phyloP scores from a whole-genome alignment of 2,113 vertebrate species.

The Lycaon pictus region DNA sequence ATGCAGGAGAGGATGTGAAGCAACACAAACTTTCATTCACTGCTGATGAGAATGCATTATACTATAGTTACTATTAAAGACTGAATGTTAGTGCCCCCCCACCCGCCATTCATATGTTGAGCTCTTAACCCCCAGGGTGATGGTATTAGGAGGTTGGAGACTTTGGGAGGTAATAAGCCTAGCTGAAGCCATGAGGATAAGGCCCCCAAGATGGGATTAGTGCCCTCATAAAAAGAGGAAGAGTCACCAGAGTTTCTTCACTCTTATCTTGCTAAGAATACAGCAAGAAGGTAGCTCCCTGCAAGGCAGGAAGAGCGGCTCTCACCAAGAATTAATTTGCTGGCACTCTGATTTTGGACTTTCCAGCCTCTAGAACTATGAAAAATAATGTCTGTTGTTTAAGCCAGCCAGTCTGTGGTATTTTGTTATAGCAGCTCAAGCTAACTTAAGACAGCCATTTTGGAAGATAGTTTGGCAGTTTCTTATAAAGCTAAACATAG shows the following conservation, averaged over 20 bases:
- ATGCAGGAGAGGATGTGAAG: background rate
- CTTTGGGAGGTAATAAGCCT: background rate
- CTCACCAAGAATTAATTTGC: constrained; percentile 1
- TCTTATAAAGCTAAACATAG: background rate
- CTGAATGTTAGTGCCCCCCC: background rate
- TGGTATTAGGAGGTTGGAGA: background rate
- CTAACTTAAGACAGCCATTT: background rate
- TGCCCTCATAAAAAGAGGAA: background rate
- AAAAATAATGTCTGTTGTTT: constrained; percentile 10
- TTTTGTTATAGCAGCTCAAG: background rate
- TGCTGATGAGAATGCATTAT: background rate
- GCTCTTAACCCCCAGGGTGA: background rate
- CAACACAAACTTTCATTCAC: background rate
- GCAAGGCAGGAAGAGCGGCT: background rate
- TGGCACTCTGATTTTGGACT: background rate
- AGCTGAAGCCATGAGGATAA: background rate
- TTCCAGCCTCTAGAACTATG: background rate
- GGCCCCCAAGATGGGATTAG: background rate
- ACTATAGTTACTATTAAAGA: background rate
- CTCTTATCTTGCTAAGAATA: background rate
- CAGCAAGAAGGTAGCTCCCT: background rate
- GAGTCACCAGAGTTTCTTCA: background rate
- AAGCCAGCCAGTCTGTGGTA: background rate
- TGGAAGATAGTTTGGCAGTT: constrained; percentile 15
- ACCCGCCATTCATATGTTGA: background rate